Evolutionary conservation across 1,140 invertebrate species (phyloP).

Genomic region (Drosophila jambulina): DNA sequence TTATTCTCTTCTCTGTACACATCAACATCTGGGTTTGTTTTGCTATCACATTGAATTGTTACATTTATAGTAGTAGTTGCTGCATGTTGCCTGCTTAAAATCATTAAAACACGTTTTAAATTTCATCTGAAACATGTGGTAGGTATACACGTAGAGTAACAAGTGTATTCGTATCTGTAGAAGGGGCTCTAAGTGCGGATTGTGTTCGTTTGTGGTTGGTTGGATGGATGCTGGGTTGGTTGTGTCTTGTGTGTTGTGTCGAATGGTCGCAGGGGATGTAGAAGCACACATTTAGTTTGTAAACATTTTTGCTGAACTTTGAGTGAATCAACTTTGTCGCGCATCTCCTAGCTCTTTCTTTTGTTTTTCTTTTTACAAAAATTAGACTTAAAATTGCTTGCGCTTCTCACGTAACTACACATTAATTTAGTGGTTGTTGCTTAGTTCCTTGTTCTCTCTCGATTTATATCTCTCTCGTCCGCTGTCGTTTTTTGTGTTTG

Average conservation of each 20-base stretch:
- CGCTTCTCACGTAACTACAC: slow-evolving; percentile 71
- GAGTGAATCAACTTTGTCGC: slow-evolving; percentile 50
- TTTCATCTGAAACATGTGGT: slow-evolving; percentile 78
- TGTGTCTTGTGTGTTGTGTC: slow-evolving; percentile 40
- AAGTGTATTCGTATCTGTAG: slow-evolving; percentile 42
- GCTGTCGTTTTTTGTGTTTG: slow-evolving; percentile 32
- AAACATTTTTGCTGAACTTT: slow-evolving; percentile 63
- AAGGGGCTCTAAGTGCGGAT: slow-evolving; percentile 14
- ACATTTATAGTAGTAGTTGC: slow-evolving; percentile 85
- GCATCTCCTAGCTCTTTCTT: slow-evolving; percentile 18
- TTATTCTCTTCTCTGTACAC: slow-evolving; percentile 77
- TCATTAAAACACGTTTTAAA: slow-evolving; percentile 81
- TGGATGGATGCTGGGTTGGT: slow-evolving; percentile 12
- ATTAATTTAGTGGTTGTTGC: slow-evolving; percentile 76
- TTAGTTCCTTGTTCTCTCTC: slow-evolving; percentile 73
- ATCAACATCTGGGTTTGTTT: slow-evolving; percentile 84
- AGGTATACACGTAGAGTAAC: slow-evolving; percentile 60
- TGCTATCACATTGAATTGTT: slow-evolving; percentile 85
- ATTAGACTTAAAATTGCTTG: slow-evolving; percentile 73
- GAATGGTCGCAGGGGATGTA: slow-evolving; percentile 47
- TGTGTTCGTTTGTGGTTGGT: slow-evolving; percentile 8
- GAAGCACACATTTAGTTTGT: slow-evolving; percentile 57
- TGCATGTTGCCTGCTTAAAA: slow-evolving; percentile 78
- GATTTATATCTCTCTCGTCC: slow-evolving; percentile 19
- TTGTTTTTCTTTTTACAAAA: slow-evolving; percentile 52